Base-by-base conservation (phyloP, 2,888 invertebrate species). In the Electrophaes corylata region DNA sequence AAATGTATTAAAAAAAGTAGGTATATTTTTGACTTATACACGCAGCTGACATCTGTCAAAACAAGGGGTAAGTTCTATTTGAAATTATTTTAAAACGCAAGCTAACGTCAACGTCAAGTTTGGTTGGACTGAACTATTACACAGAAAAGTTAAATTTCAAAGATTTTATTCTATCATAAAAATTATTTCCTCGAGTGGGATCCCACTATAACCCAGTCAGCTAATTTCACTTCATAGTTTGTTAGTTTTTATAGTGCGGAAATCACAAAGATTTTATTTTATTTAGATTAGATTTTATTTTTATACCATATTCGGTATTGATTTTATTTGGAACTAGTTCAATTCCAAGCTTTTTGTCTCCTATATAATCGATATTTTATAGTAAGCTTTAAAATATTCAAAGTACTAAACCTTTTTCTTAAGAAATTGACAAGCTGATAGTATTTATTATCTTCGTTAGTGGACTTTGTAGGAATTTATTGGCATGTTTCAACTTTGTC, bases 31-130 rank as follows among this genome's bases (percentile, higher is more conserved):
- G 52, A 52, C 43, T 48, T 47, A 58, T 66, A 66, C 57, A 37
- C 60, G 59, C 43, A 76, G 79, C 78, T 82, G 84, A 81, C 86
- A 86, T 71, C 78, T 86, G 85, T 84, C 85, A 82, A 77, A 84
- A 83, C 69, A 79, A 65, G 56, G 60, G 62, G 57, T 54, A 20
- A 12, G n/a, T n/a, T 0, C 12, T 10, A 35, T 37, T 26, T 39
- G 11, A 45, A 23, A 39, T 41, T 47, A 54, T 40, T 55, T 43
- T 49, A 14, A 55, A 12, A n/a, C 18, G 26, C 10, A 6, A 11
- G 8, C 3, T 40, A 54, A 40, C 29, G 35, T 35, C 6, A 35
- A 14, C 35, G 60, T 57, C 51, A n/a, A n/a, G n/a, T 29, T 29
- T 10, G 26, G 26, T 29, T 10, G 26, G 10, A 1, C 6, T 10